phyloP scores from a whole-genome alignment of 2,113 vertebrate species.

The Campylorhamphus procurvoides region DNA sequence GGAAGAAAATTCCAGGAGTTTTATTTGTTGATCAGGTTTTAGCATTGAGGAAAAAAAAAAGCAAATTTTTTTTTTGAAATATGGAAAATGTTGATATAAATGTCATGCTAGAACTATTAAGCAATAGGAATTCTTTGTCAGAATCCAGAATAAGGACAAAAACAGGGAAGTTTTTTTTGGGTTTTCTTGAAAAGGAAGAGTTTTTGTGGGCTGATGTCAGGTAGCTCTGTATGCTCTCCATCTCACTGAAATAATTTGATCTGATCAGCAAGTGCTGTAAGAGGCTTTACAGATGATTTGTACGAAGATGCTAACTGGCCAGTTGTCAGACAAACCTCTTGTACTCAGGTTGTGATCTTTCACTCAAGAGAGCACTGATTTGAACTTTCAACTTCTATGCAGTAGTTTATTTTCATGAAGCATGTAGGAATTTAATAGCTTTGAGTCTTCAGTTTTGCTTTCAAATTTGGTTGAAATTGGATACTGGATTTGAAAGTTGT shows the following conservation, averaged over 20 bases:
- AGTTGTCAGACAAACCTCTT: neutral
- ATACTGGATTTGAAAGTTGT: neutral
- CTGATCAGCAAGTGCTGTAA: neutral
- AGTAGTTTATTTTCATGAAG: neutral
- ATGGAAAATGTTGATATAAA: neutral
- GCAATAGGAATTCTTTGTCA: neutral
- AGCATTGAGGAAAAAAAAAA: neutral
- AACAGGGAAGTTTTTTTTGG: neutral
- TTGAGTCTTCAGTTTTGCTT: neutral
- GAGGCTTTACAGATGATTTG: neutral
- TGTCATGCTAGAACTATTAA: neutral
- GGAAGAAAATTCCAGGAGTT: neutral
- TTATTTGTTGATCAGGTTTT: neutral
- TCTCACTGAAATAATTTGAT: neutral
- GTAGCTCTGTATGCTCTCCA: neutral
- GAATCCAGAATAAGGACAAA: neutral
- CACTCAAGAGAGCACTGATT: neutral
- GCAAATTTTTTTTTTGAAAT: neutral
- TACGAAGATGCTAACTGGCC: neutral
- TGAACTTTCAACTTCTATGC: neutral
- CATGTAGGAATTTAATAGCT: neutral
- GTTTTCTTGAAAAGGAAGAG: accelerated
- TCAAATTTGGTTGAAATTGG: neutral
- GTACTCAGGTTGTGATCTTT: neutral
- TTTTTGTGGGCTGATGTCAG: neutral